Percentiles rank a stretch among this genome's conserved stretches.
Conservation (phyloP, 2,888 invertebrate species). For the Drosophila limbata region DNA sequence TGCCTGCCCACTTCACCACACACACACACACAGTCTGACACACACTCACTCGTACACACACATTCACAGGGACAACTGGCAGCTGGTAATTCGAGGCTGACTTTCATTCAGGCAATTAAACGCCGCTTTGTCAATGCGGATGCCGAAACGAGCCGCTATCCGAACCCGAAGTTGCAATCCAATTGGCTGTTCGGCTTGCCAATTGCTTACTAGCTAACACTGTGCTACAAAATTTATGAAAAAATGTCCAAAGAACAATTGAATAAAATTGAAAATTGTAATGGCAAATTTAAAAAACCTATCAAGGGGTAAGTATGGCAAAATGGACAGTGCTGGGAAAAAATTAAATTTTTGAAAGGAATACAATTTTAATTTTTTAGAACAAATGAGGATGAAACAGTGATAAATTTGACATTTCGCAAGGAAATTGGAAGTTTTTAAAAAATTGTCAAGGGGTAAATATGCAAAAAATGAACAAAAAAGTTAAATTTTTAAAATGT, state of each 20-base stretch:
- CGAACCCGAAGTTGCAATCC: slow-evolving; percentile 51
- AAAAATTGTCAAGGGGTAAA: too few relatives aligned
- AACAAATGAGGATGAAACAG: too few relatives aligned
- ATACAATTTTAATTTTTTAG: too few relatives aligned
- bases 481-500: too few relatives aligned
- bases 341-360: too few relatives aligned
- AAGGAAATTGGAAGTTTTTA: too few relatives aligned
- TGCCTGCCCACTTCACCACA: slow-evolving; percentile 17
- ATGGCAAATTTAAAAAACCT: too few relatives aligned
- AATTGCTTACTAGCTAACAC: slow-evolving; percentile 58
- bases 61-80: slow-evolving; percentile 16
- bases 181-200: slow-evolving; percentile 65
- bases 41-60: background rate
- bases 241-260: background rate
- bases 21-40: background rate
- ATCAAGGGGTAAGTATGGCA: too few relatives aligned
- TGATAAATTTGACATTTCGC: too few relatives aligned
- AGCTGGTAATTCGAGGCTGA: slow-evolving; percentile 35
- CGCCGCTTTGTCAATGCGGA: slow-evolving; percentile 78
- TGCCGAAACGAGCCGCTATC: slow-evolving; percentile 59
- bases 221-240: slow-evolving; percentile 20
- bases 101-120: slow-evolving; percentile 65
- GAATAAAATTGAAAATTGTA: too few relatives aligned
- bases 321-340: background rate
- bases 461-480: too few relatives aligned